phyloP scores from a whole-genome alignment of 1,140 invertebrate species.

The Akabosia matsudoensis region DNA sequence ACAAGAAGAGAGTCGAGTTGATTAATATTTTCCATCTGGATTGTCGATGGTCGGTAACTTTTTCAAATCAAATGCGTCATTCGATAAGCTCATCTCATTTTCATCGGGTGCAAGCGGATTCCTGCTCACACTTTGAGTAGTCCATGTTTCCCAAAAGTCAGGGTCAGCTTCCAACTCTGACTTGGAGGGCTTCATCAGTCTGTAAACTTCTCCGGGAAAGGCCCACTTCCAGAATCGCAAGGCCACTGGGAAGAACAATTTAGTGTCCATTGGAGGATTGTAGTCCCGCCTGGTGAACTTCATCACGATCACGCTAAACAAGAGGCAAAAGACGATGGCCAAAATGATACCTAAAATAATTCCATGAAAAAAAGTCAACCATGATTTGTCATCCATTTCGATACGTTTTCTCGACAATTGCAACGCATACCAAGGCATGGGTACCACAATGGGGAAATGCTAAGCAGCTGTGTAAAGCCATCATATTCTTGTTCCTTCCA shows the following conservation, averaged over 20 bases:
- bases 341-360: constrained; percentile 13
- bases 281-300: background rate
- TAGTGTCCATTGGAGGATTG: constrained; percentile 8
- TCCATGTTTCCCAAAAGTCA: constrained; percentile 2
- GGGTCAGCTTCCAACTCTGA: background rate
- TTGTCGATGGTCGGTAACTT: background rate
- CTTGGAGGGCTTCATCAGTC: constrained; percentile 13
- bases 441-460: constrained; percentile 64
- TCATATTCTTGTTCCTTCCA: constrained; percentile 36
- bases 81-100: background rate
- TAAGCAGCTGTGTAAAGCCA: constrained; percentile 31
- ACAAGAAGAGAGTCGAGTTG: too few species aligned
- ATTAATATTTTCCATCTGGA: background rate
- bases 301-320: background rate
- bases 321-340: background rate
- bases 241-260: constrained; percentile 3
- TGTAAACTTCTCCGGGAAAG: background rate
- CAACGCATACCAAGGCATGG: constrained; percentile 52
- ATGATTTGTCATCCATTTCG: background rate
- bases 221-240: background rate
- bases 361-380: too few species aligned
- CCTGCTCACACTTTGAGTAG: background rate
- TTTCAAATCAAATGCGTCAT: background rate
- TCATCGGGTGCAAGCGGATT: background rate
- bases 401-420: background rate